Evolutionary conservation across 2,797 vertebrate species (phyloP).

Genomic region (Centropyge bicolor): DNA sequence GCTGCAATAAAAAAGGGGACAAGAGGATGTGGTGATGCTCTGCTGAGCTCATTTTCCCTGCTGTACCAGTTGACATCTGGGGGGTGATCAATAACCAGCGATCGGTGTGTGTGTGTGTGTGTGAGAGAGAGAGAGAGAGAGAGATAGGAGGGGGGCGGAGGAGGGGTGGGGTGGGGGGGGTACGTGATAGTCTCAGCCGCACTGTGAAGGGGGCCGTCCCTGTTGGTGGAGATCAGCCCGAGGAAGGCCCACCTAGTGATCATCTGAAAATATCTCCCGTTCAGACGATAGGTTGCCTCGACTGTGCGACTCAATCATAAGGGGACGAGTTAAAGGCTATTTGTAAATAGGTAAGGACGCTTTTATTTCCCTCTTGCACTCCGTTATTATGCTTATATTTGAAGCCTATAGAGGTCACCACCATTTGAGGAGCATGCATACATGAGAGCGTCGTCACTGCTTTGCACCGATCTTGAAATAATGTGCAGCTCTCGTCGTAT

Average conservation of each 20-base stretch:
- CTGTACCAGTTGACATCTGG: slow-evolving; percentile 50
- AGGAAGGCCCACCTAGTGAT: slow-evolving; percentile 85
- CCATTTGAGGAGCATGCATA: slow-evolving; percentile 46
- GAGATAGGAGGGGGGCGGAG: neutral
- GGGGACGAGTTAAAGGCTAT: slow-evolving; percentile 74
- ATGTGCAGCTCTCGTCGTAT: neutral
- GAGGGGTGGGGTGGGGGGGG: slow-evolving; percentile 25
- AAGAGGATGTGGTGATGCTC: neutral
- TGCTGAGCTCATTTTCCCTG: slow-evolving; percentile 4
- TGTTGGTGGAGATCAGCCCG: slow-evolving; percentile 83
- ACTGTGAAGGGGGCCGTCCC: slow-evolving; percentile 78
- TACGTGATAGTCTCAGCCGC: slow-evolving; percentile 77
- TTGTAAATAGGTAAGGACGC: slow-evolving; percentile 80
- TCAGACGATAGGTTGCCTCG: slow-evolving; percentile 76
- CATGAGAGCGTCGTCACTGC: slow-evolving; percentile 53
- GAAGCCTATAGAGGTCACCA: slow-evolving; percentile 59
- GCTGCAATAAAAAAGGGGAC: neutral
- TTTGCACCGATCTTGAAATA: slow-evolving; percentile 15
- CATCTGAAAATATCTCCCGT: slow-evolving; percentile 77
- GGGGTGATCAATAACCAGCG: slow-evolving; percentile 58
- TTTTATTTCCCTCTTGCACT: neutral
- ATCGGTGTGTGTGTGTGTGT: neutral
- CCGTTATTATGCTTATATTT: neutral
- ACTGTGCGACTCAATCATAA: slow-evolving; percentile 69
- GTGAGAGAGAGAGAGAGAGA: neutral